Evolutionary conservation across 2,888 invertebrate species (phyloP), one percentile per base, ranked within the genome.

Genomic region (Limnephilus auricula): DNA sequence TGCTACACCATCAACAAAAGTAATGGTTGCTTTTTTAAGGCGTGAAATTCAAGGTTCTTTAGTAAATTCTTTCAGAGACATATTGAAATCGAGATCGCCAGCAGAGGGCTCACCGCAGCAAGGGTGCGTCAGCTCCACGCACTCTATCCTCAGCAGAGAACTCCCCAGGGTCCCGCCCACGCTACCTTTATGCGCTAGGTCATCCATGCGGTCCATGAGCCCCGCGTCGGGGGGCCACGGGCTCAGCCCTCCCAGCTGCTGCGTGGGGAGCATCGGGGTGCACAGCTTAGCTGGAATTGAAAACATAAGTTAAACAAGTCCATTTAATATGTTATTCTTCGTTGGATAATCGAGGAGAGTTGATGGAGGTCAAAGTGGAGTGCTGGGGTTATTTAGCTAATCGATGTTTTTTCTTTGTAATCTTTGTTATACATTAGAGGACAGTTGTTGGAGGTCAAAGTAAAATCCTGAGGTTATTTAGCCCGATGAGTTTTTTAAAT

Each of bases 111-210:
- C 89, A 89, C 89, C 89, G 50, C 89, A 89, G 89, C 89, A 89
- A 18, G 89, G 89, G 79, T 82, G 89, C 2, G 89, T 15, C 32
- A 85, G 34, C 85, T 85, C n/a, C 18, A 85, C n/a, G 85, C 85
- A 85, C 37, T 85, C 85, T 34, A 85, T 85, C 30, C 79, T 30
- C 37, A 78, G 79, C 34, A 79, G 79, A 86, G 25, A 30, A 45
- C 85, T 40, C 32, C 65, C 15, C 10, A 65, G 88, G 45, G 84
- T 13, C 80, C 31, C 31, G 45, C 95, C 31, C 30, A 31, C 2
- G 96, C 97, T 97, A 98, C 98, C 98, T 97, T 98, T 98, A 96
- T 98, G 98, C 94, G 98, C 97, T 96, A 98, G 97, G 94, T 98
- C 98, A 95, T 98, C 98, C 96, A 98, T 97, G 94, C 98, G 96